Evolutionary conservation across 2,797 vertebrate genomes (phyloP).

Genomic region (Melopsittacus undulatus): DNA sequence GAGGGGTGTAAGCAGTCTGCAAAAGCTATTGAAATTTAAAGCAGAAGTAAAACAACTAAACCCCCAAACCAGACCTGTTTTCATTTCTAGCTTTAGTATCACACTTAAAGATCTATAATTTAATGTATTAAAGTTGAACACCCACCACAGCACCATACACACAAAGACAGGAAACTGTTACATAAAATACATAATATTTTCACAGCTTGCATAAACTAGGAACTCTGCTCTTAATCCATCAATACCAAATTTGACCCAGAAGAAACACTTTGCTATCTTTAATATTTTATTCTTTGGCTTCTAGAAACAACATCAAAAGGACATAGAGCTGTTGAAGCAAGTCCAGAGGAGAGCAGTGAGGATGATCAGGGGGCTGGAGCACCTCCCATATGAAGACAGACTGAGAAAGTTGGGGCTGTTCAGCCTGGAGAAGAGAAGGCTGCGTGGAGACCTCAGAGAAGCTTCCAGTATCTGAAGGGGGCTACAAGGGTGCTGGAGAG

Average conservation of each 20-base stretch:
- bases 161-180: background rate
- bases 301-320: background rate
- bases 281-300: background rate
- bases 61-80: background rate
- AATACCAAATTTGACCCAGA: background rate
- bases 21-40: constrained; percentile 7
- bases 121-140: background rate
- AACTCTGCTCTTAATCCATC: background rate
- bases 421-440: background rate
- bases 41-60: background rate
- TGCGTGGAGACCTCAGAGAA: background rate
- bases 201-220: background rate
- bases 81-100: background rate
- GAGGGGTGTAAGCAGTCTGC: background rate
- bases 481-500: background rate
- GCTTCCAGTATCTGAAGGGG: background rate
- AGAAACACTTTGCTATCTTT: background rate
- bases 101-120: background rate
- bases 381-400: background rate
- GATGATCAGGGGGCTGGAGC: background rate
- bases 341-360: background rate
- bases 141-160: background rate
- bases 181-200: background rate
- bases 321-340: background rate
- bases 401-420: background rate